A percentile compares a stretch with the other conserved stretches of the same genome.
These are phyloP conservation scores for Buphagus erythrorhynchus DNA, from an alignment of 2,797 vertebrate species.

Conservation along the genomic window DNA sequence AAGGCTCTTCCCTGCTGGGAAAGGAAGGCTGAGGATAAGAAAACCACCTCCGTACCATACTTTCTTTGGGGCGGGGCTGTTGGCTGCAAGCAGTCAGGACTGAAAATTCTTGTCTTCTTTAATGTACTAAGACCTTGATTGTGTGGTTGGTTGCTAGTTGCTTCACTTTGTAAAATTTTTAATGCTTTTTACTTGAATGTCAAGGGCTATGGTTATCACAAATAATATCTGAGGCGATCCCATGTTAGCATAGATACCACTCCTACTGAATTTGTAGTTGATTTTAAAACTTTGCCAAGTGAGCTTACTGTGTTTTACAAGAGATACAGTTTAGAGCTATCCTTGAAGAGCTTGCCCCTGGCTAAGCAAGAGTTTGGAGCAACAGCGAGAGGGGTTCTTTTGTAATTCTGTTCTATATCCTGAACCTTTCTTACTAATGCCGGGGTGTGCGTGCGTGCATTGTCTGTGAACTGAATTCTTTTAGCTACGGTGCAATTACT, in stretches of 20 bases:
- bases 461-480: not conserved
- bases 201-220: not conserved
- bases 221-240: not conserved
- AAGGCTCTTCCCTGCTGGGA: not conserved
- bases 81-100: not conserved
- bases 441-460: rapidly evolving
- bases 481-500: not conserved
- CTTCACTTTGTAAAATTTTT: not conserved
- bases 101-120: not conserved
- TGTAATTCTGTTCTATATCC: not conserved
- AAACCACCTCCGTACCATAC: not conserved
- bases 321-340: not conserved
- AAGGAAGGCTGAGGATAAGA: not conserved
- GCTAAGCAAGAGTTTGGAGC: not conserved
- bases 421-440: not conserved
- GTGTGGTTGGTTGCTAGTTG: not conserved
- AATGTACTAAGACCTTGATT: not conserved
- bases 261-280: not conserved
- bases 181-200: not conserved
- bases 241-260: not conserved
- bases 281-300: not conserved
- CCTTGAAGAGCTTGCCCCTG: not conserved
- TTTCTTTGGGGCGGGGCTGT: not conserved
- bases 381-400: not conserved
- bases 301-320: not conserved